These are phyloP conservation scores for Paedocypris sp. DNA, from an alignment of 2,113 vertebrate species.

Conservation along the genomic window DNA sequence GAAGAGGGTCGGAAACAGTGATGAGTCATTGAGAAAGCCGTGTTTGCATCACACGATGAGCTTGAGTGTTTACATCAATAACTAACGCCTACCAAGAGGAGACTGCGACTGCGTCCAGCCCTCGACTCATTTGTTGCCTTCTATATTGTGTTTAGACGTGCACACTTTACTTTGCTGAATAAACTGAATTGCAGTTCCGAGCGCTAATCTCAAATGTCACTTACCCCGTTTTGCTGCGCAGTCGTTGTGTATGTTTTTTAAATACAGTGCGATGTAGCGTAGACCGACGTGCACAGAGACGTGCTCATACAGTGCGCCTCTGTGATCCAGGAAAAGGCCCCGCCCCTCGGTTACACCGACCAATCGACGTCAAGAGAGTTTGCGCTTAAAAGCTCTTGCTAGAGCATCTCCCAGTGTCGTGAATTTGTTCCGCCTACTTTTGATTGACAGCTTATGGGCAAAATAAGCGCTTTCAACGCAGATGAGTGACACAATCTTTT, in stretches of 20 bases:
- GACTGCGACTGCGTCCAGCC: not conserved
- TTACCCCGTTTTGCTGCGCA: slow-evolving; percentile 26
- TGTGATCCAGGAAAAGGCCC: slow-evolving; percentile 10
- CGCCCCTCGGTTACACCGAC: slow-evolving; percentile 17
- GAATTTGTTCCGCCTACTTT: not conserved
- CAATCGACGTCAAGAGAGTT: slow-evolving; percentile 10
- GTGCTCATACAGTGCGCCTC: slow-evolving; percentile 23
- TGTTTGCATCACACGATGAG: not conserved
- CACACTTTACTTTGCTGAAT: not conserved
- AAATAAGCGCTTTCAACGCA: not conserved
- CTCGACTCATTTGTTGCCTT: not conserved
- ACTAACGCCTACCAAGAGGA: not conserved
- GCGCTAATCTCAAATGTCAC: not conserved
- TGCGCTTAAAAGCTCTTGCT: not conserved
- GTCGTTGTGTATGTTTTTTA: too few relatives aligned
- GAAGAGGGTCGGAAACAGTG: not conserved
- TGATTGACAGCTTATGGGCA: not conserved
- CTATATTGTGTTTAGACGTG: not conserved
- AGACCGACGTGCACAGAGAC: slow-evolving; percentile 13
- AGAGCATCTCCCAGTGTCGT: not conserved
- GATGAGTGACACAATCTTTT: not conserved
- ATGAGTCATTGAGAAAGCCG: not conserved
- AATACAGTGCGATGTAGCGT: slow-evolving; percentile 13
- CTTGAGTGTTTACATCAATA: not conserved
- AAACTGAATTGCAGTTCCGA: not conserved